Evolutionary conservation across 2,888 invertebrate species (phyloP).

Genomic region (Flexamia atlantica): DNA sequence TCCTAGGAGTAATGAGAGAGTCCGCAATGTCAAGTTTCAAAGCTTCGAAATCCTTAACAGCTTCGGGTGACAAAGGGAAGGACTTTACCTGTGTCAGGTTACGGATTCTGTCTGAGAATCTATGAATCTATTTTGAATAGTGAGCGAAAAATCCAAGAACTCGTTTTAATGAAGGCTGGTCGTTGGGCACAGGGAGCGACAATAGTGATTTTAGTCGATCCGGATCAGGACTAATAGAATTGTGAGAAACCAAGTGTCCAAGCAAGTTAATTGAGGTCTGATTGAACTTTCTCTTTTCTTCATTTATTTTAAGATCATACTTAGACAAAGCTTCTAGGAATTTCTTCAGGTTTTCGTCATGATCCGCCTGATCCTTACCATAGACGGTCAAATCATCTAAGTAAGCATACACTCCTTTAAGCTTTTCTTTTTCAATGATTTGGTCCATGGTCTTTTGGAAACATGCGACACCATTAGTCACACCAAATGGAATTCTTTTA

Average conservation of each 20-base stretch:
- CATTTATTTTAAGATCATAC: conserved; percentile 56
- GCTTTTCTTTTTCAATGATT: conserved; percentile 41
- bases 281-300: conserved; percentile 34
- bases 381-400: conserved; percentile 61
- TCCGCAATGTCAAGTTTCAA: neutral
- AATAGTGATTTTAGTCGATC: neutral
- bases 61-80: neutral
- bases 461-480: conserved; percentile 65
- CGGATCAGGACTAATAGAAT: neutral
- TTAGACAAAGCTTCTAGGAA: conserved; percentile 45
- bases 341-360: conserved; percentile 32
- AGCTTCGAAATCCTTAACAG: neutral
- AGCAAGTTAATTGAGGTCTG: neutral
- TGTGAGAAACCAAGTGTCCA: neutral
- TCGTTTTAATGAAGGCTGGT: neutral
- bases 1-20: neutral
- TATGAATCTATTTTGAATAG: neutral
- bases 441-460: conserved; percentile 63
- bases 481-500: conserved; percentile 64
- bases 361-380: conserved; percentile 7
- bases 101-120: neutral
- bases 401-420: conserved; percentile 35
- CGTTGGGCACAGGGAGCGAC: neutral
- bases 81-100: neutral
- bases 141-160: neutral